Base-by-base conservation (phyloP, 1,140 invertebrate genomes). In the Brachionus sp. region DNA sequence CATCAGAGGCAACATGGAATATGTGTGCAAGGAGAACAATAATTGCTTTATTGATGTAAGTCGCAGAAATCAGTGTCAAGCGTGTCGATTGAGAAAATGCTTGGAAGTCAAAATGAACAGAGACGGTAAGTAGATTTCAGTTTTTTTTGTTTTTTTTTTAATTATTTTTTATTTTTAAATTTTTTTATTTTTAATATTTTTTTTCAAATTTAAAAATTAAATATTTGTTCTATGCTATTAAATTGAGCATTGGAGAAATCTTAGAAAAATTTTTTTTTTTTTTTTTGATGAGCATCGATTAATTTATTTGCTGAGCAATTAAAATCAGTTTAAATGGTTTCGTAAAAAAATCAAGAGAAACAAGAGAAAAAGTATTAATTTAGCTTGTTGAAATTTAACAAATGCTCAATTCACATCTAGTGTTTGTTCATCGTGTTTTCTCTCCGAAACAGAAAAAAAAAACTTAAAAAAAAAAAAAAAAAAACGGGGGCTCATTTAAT, bases 91-190 rank as follows among this genome's bases (percentile, higher is more conserved):
- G 88, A 92, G 92, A 68, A 97, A 96, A 88, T 97, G 95, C 89
- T 90, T 98, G 7, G 91, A 93, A 85, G 94, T 96, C 82, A 95
- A 95, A 87, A 98, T 98, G 95, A 96, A 96, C 89, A 92, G 93
- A 90, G 95, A 97, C 88, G 95, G 95, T 96, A 91, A 91, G 91
- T 89, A 6, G 16, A 57, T n/a, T 13, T 12, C 42, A 46, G 12
- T 46, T 46, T 46, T 46, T 46, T 46, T 37, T 78, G n/a, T n/a
- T n/a, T n/a, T n/a, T n/a, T n/a, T n/a, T n/a, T n/a, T n/a, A n/a
- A n/a, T 68, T 16, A 57, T 70, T 78, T 82, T 68, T 84, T 57
- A 12, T 42, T 35, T 7, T 33, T 29, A 29, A 23, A 23, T 19
- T 33, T 68, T 16, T 33, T 50, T 16, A 33, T 46, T 46, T 29